phyloP scores from a whole-genome alignment of 2,113 vertebrate species.

The Python bivittatus region DNA sequence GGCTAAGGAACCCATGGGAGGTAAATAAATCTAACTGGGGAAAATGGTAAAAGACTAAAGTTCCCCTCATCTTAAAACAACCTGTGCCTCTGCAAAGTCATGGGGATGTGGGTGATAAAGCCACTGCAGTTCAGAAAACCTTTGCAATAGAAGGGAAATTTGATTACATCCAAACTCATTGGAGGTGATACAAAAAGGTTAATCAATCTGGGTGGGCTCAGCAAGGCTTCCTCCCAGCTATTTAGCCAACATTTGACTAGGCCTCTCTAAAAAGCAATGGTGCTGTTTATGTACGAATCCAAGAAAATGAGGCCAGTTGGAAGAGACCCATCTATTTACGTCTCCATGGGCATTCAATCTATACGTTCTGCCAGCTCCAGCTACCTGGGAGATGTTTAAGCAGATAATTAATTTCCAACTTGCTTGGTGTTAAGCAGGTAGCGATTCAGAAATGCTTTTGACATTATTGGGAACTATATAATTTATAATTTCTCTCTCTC shows the following conservation, averaged over 20 bases:
- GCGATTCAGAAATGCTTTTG: constrained; percentile 7
- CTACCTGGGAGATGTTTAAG: not conserved
- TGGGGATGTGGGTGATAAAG: too few relatives aligned
- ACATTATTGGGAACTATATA: not conserved
- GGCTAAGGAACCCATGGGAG: not conserved
- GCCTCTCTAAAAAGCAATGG: not conserved
- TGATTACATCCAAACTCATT: too few relatives aligned
- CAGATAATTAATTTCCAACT: not conserved
- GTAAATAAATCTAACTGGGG: not conserved
- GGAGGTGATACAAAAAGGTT: not conserved
- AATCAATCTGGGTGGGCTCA: not conserved
- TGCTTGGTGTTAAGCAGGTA: constrained; percentile 18
- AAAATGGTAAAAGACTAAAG: not conserved
- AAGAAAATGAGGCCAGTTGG: not conserved
- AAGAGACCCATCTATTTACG: not conserved
- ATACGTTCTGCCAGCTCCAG: too few relatives aligned
- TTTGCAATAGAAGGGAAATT: too few relatives aligned
- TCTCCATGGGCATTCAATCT: too few relatives aligned
- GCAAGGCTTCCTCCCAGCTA: not conserved
- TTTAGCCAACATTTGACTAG: not conserved
- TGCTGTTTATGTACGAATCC: not conserved
- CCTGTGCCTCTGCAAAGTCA: too few relatives aligned
- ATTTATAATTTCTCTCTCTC: not conserved
- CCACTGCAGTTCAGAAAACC: not conserved
- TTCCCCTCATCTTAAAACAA: too few relatives aligned